A percentile compares a stretch with the other conserved stretches of the same genome.
Conservation (phyloP, 2,888 invertebrate genomes). For the Laspeyria flexula region DNA sequence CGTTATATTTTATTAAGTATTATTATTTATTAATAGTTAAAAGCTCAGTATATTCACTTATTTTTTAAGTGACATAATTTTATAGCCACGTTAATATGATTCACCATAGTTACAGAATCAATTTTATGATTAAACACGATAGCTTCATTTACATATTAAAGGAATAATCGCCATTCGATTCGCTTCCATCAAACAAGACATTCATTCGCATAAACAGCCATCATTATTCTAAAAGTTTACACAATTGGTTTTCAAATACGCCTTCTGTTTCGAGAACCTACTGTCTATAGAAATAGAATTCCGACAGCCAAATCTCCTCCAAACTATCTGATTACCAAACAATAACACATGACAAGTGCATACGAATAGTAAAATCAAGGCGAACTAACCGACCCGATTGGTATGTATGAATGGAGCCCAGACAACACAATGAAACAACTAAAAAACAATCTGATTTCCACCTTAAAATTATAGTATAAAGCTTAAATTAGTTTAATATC, state of each 20-base stretch:
- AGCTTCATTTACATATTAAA: neutral
- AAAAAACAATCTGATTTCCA: slow-evolving; percentile 3
- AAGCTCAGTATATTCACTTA: too few species aligned
- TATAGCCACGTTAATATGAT: too few species aligned
- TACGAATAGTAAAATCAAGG: slow-evolving; percentile 46
- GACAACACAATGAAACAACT: slow-evolving; percentile 20
- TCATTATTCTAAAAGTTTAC: too few species aligned
- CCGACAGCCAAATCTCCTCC: neutral
- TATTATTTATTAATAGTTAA: too few species aligned
- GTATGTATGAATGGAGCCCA: slow-evolving; percentile 45
- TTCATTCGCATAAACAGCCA: neutral
- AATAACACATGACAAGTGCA: slow-evolving; percentile 40
- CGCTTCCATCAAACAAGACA: neutral
- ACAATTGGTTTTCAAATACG: too few species aligned
- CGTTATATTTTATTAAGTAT: too few species aligned
- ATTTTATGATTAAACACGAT: neutral
- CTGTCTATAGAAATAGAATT: neutral
- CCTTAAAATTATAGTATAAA: neutral
- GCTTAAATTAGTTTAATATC: slow-evolving; percentile 7
- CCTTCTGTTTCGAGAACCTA: neutral
- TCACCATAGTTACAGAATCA: neutral
- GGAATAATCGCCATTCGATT: neutral
- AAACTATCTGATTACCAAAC: slow-evolving; percentile 31
- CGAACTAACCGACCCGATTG: slow-evolving; percentile 37
- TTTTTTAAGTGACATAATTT: too few species aligned